phyloP scores from a whole-genome alignment of 92 coral and sea anemone species.

The Siderastrea radians region DNA sequence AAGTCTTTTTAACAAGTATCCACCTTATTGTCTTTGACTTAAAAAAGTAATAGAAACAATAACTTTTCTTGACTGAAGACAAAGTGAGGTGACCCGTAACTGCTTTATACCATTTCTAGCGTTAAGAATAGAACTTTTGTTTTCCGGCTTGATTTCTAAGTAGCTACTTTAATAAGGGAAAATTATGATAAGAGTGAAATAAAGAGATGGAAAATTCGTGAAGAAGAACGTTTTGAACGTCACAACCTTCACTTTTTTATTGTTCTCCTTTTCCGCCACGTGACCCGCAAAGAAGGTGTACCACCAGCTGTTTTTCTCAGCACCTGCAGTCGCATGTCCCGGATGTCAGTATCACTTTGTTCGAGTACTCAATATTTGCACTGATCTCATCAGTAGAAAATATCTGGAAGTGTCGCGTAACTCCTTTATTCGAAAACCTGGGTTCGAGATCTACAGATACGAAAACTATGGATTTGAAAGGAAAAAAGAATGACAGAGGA shows the following conservation, averaged over 20 bases:
- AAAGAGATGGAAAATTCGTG: neutral
- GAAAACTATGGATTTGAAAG: constrained; percentile 23
- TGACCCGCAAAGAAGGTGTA: constrained; percentile 12
- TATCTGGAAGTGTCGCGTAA: constrained; percentile 17
- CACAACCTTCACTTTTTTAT: neutral
- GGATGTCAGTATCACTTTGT: constrained; percentile 48
- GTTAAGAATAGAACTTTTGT: neutral
- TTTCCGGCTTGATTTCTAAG: too few relatives aligned
- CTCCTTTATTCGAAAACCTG: neutral
- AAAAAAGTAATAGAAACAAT: too few relatives aligned
- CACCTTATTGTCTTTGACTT: too few relatives aligned
- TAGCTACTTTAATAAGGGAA: too few relatives aligned
- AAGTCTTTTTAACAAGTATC: neutral
- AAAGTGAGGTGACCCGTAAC: too few relatives aligned
- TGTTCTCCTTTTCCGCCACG: neutral
- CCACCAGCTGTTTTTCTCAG: constrained; percentile 45
- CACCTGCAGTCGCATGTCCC: constrained; percentile 52
- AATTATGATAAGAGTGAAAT: too few relatives aligned
- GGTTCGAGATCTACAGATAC: neutral
- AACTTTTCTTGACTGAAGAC: too few relatives aligned
- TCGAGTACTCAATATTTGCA: constrained; percentile 22
- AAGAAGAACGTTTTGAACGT: too few relatives aligned
- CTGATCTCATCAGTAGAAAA: constrained; percentile 45
- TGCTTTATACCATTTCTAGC: neutral
- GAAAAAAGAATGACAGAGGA: constrained; percentile 38